Evolutionary conservation across 2,888 invertebrate genomes (phyloP), one percentile per base, ranked within the genome.

Genomic region (Sericinus montela): DNA sequence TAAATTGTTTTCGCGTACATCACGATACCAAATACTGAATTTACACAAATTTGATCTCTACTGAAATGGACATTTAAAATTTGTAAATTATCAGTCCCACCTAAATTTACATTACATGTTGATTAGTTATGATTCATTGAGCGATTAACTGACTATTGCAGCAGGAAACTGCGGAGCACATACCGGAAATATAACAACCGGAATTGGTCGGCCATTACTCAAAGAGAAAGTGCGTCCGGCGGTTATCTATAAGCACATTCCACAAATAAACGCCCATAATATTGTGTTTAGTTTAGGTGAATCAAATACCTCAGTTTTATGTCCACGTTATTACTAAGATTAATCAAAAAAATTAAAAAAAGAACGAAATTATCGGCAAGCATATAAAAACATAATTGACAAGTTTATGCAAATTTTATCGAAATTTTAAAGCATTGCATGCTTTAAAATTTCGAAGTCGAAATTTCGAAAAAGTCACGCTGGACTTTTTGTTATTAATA

Each of bases 201-300:
- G 87, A 87, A 71, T 78, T 69, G 80, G 76, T 71, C 66, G 66
- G 72, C 77, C 78, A 78, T 88, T 84, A 87, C 68, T 88, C 87
- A 87, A 77, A 78, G 62, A 55, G 46, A 64, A 67, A 66, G 69
- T 61, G 63, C 69, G 61, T 83, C 85, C 86, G 78, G 71, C 60
- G 60, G 61, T 64, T 70, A 72, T 72, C 75, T 72, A 80, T 81
- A 82, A 80, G 62, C 54, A 54, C 53, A 40, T 45, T 53, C 51
- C 56, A 58, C 60, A 63, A 64, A 62, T 67, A 59, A 58, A 57
- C 54, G 39, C 46, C 42, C 35, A 45, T n/a, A n/a, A n/a, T n/a
- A n/a, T n/a, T n/a, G n/a, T 40, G 39, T 52, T 51, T 45, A 38
- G 50, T 51, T 52, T 55, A 45, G 39, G 39, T 30, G 14, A 11